These are phyloP conservation scores for Eristalinus aeneus DNA, from an alignment of 2,888 invertebrate species.

Conservation along the genomic window DNA sequence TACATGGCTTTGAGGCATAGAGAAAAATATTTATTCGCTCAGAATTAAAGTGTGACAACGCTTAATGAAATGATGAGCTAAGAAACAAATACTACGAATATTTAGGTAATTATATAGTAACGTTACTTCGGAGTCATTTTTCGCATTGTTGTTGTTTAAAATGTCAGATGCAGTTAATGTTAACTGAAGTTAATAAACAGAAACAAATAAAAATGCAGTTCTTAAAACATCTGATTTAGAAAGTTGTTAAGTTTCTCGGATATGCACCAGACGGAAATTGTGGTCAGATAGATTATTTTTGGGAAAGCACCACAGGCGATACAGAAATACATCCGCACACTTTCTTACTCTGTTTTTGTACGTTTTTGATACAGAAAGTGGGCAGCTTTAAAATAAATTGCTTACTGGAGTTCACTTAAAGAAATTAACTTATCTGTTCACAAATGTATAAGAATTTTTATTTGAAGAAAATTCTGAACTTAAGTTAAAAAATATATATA, in stretches of 20 bases:
- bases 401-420: no score
- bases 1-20: conserved; percentile 52
- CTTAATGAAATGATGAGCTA: conserved; percentile 47
- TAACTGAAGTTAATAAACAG: conserved; percentile 33
- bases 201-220: conserved; percentile 42
- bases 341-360: not conserved
- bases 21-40: no score
- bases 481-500: no score
- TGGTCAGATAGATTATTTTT: conserved; percentile 11
- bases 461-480: no score
- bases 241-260: not conserved
- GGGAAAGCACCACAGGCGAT: no score
- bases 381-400: no score
- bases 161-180: no score
- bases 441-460: no score
- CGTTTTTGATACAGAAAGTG: no score
- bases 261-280: conserved; percentile 39
- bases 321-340: not conserved
- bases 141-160: no score
- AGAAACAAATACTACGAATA: conserved; percentile 55
- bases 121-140: conserved; percentile 34
- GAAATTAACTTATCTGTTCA: no score
- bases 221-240: not conserved
- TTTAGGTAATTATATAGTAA: conserved; percentile 41
- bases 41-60: no score